Evolutionary conservation across 2,888 invertebrate genomes (phyloP), one percentile per base, ranked within the genome.

Genomic region (Leptura quadrifasciata): DNA sequence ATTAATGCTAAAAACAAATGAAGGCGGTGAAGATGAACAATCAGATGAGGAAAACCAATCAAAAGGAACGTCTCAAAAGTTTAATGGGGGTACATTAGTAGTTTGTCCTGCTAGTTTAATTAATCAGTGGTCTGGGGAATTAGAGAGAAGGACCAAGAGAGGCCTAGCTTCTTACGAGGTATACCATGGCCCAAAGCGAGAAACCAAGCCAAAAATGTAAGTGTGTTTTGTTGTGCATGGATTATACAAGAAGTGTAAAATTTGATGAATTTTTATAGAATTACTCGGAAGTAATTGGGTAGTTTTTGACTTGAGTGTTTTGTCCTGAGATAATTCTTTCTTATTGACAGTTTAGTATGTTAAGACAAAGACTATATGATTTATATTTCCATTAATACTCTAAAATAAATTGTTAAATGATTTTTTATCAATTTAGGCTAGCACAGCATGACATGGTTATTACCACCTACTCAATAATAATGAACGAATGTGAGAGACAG

Each of bases 51-150:
- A 77, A 72, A 20, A 21, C 72, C 18, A 5, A 73, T 60, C 63
- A 58, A 58, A 63, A 72, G 57, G 47, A n/a, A 5, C 24, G 3
- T 60, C 60, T 24, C 1, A 12, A 8, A 63, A 63, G 8, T 39
- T 35, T 21, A 63, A 39, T 10, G 63, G 63, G 1, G 63, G 95
- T 20, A 96, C 96, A 0, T 90, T 99, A n/a, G 94, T 99, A 0
- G 93, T 99, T 1, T 97, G 97, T 85, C 98, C 98, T 0, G 97
- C 98, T 2, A 96, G 96, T 58, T 91, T 99, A 63, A 90, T 98
- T 73, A 93, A 94, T 81, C 98, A 99, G 88, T 99, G 98, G 98
- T 93, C 94, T 76, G 91, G 89, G 15, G 98, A 98, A 89, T 93
- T 97, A 9, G 86, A 90, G 10, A 91, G 90, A 35, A 94, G 95